Conservation (phyloP, 2,113 vertebrate species). For the Colius striatus region DNA sequence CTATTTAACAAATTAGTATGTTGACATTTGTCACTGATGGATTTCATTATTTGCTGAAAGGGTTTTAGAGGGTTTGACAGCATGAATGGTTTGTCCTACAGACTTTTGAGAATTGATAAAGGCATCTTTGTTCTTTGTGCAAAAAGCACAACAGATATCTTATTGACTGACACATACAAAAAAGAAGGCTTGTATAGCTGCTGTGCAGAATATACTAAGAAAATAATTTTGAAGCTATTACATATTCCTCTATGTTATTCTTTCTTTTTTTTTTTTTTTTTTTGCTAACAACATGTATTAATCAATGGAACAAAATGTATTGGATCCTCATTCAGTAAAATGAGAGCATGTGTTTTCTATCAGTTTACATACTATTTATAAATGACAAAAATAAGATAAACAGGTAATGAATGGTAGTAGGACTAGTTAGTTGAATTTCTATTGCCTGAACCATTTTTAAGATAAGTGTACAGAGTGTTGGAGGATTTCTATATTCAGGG, state of each 20-base stretch:
- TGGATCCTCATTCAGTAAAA: conserved; percentile 40
- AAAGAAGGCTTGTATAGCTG: conserved; percentile 70
- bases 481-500: background rate
- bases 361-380: background rate
- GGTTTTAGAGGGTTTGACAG: conserved; percentile 76
- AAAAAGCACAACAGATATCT: conserved; percentile 85
- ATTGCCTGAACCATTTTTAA: background rate
- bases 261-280: background rate
- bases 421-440: background rate
- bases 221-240: conserved; percentile 71
- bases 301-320: conserved; percentile 10
- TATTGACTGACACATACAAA: conserved; percentile 77
- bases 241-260: conserved; percentile 29
- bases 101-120: conserved; percentile 83
- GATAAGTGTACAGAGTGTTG: background rate
- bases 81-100: conserved; percentile 85
- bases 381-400: background rate
- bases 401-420: background rate
- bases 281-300: conserved; percentile 8
- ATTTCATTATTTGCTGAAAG: conserved; percentile 90
- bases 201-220: conserved; percentile 77
- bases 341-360: conserved; percentile 25
- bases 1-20: conserved; percentile 85
- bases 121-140: conserved; percentile 90
- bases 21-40: conserved; percentile 91